Evolutionary conservation across 1,140 invertebrate genomes (phyloP).

Genomic region (Bombus ignitus): DNA sequence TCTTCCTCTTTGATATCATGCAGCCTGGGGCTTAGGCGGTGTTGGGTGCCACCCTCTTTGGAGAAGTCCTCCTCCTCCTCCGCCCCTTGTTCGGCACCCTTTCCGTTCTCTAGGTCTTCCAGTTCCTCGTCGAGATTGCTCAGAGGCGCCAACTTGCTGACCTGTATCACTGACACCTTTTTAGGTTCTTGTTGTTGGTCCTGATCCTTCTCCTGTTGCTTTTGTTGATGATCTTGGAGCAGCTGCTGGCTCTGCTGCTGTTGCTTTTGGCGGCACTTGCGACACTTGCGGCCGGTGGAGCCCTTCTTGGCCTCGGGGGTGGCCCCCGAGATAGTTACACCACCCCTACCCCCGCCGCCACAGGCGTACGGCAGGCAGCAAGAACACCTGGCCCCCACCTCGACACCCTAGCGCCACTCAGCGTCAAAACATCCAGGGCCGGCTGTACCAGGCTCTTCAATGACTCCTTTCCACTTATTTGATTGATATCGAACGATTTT

Average conservation of each 20-base stretch:
- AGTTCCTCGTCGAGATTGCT: conserved; percentile 76
- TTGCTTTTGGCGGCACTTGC: conserved; percentile 35
- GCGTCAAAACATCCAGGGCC: conserved; percentile 78
- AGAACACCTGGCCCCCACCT: conserved; percentile 83
- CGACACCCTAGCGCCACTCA: conserved; percentile 79
- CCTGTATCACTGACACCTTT: conserved; percentile 8
- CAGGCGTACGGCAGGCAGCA: conserved; percentile 83
- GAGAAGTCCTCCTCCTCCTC: conserved; percentile 68
- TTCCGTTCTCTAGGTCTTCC: conserved; percentile 55
- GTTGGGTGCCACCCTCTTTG: conserved; percentile 75
- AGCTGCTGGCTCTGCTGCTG: conserved; percentile 26
- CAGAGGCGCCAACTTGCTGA: conserved; percentile 67
- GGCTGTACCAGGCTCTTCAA: conserved; percentile 31
- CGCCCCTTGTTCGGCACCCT: conserved; percentile 20
- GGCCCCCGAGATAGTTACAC: conserved; percentile 72
- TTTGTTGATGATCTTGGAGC: conserved; percentile 38
- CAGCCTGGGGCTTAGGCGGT: conserved; percentile 79
- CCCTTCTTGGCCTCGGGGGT: conserved; percentile 67
- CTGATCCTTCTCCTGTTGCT: conserved; percentile 53
- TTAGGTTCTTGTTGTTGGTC: conserved; percentile 26
- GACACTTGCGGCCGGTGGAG: conserved; percentile 50
- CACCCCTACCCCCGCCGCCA: conserved; percentile 81
- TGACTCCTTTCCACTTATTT: not conserved
- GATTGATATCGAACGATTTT: not conserved
- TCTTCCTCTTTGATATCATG: conserved; percentile 84